phyloP scores from a whole-genome alignment of 1,140 invertebrate genomes.

The Choristoneura fumiferana region DNA sequence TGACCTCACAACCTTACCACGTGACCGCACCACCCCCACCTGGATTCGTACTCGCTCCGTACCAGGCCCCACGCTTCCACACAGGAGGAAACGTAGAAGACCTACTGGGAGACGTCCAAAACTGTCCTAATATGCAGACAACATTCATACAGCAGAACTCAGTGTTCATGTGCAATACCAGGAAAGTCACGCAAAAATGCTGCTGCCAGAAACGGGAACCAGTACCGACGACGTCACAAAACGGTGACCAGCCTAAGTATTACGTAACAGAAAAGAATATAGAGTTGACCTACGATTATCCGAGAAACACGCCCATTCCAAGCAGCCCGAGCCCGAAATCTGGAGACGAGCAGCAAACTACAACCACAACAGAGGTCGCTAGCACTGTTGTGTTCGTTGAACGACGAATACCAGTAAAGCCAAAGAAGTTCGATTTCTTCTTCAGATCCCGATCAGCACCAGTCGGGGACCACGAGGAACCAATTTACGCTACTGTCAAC shows the following conservation, averaged over 20 bases:
- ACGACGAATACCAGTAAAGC: conserved; percentile 66
- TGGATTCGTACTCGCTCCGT: conserved; percentile 62
- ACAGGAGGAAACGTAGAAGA: conserved; percentile 74
- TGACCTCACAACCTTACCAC: conserved; percentile 60
- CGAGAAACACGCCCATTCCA: conserved; percentile 58
- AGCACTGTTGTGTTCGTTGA: conserved; percentile 76
- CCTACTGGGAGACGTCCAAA: conserved; percentile 66
- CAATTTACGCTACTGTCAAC: conserved; percentile 76
- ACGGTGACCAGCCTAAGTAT: conserved; percentile 36
- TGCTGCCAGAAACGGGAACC: conserved; percentile 62
- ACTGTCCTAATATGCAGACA: conserved; percentile 56
- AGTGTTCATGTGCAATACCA: conserved; percentile 75
- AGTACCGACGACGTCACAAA: conserved; percentile 31
- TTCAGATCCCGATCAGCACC: conserved; percentile 74
- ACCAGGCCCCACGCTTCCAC: conserved; percentile 60
- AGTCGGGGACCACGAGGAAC: conserved; percentile 70
- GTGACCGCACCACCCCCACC: conserved; percentile 56
- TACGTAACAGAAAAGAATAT: conserved; percentile 77
- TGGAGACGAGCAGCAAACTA: conserved; percentile 54
- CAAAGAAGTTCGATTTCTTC: conserved; percentile 72
- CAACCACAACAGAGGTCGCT: conserved; percentile 75
- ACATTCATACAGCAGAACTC: conserved; percentile 70
- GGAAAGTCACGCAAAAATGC: conserved; percentile 66
- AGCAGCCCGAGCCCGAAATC: conserved; percentile 52
- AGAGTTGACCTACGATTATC: conserved; percentile 75